These are phyloP conservation scores for Conistra vaccinii DNA, from an alignment of 2,888 invertebrate species.

Conservation along the genomic window DNA sequence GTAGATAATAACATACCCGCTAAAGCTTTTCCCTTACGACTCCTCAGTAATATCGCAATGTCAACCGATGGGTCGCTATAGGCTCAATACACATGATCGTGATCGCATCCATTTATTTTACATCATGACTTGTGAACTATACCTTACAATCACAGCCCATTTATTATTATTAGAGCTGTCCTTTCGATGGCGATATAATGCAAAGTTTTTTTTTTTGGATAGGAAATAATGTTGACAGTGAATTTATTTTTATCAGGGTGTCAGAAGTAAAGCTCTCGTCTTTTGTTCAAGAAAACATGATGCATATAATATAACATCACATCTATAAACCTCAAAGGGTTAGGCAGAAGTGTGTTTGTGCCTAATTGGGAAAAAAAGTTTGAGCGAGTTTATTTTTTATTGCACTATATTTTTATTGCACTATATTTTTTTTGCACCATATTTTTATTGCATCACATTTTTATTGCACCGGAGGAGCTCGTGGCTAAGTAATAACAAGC, in stretches of 20 bases:
- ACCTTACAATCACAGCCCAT: constrained; percentile 21
- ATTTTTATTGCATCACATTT: no score
- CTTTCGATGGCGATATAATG: background rate
- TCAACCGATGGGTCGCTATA: constrained; percentile 43
- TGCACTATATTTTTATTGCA: no score
- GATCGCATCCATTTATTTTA: constrained; percentile 60
- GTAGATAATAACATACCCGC: constrained; percentile 12
- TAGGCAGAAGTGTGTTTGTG: no score
- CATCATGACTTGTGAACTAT: constrained; percentile 46
- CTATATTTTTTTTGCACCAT: no score
- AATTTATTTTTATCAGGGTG: background rate
- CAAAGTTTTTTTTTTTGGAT: constrained; percentile 3
- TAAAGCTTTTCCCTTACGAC: constrained; percentile 1
- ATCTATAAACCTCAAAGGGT: no score
- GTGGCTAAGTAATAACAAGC: no score
- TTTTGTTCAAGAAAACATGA: background rate
- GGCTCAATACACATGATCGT: constrained; percentile 49
- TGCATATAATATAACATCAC: no score
- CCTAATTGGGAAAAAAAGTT: no score
- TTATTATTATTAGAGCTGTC: constrained; percentile 33
- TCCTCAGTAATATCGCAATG: constrained; percentile 38
- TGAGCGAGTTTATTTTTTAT: no score
- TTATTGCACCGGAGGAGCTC: no score
- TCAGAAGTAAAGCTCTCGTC: no score
- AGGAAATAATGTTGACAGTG: background rate